Conservation (phyloP, 2,888 invertebrate genomes). For the Pristionchus maxplancki region DNA sequence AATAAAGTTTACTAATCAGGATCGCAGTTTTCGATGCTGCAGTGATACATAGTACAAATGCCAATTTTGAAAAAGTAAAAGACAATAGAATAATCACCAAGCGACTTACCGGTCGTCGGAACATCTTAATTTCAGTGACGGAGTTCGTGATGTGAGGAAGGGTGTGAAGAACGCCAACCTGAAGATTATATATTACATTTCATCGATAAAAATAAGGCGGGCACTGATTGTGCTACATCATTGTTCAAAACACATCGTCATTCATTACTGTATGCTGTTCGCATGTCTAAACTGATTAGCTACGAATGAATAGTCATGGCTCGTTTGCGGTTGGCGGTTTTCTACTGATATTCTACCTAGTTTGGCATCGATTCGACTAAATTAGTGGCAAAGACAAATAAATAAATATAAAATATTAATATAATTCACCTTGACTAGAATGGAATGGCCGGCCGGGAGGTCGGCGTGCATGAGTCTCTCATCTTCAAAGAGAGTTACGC, state of each 20-base stretch:
- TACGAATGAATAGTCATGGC: too few species aligned
- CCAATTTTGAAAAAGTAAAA: too few species aligned
- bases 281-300: too few species aligned
- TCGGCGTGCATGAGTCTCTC: neutral
- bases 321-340: too few species aligned
- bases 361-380: too few species aligned
- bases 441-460: constrained; percentile 16
- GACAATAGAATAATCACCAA: neutral
- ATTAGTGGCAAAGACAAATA: too few species aligned
- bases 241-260: too few species aligned
- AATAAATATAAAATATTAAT: neutral
- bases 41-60: neutral
- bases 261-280: too few species aligned
- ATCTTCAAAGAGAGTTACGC: constrained; percentile 36
- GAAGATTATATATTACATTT: neutral
- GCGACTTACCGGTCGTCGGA: neutral
- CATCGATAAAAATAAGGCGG: too few species aligned
- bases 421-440: neutral
- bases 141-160: neutral
- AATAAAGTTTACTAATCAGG: too few species aligned
- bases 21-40: neutral
- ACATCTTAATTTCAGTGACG: neutral
- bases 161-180: constrained; percentile 20
- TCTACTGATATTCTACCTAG: too few species aligned
- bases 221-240: too few species aligned